Evolutionary conservation across 2,797 vertebrate genomes (phyloP).

Genomic region (Sebastiscus tertius): DNA sequence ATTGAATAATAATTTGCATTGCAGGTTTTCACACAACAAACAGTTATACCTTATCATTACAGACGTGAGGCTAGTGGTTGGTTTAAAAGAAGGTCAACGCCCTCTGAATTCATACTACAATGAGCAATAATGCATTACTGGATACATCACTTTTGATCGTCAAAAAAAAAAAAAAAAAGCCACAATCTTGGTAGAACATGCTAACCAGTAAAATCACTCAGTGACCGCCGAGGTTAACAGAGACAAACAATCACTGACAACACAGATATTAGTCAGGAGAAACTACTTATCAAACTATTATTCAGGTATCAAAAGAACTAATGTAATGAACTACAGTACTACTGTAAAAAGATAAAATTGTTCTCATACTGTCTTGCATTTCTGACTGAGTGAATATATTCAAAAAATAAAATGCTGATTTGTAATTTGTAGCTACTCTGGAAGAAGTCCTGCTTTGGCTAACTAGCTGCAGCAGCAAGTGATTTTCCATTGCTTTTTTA

Average conservation of each 20-base stretch:
- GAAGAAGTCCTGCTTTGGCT: conserved; percentile 78
- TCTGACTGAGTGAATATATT: conserved; percentile 44
- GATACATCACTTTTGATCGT: conserved; percentile 31
- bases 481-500: conserved; percentile 51
- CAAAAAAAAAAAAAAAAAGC: conserved; percentile 20
- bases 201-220: conserved; percentile 51
- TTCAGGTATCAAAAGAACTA: conserved; percentile 62
- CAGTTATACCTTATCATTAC: conserved; percentile 38
- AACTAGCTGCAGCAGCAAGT: conserved; percentile 72
- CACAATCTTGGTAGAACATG: conserved; percentile 44
- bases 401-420: conserved; percentile 62
- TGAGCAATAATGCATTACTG: conserved; percentile 42
- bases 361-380: conserved; percentile 40
- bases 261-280: conserved; percentile 55
- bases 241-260: conserved; percentile 47
- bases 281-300: conserved; percentile 49
- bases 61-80: conserved; percentile 68
- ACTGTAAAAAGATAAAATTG: conserved; percentile 51
- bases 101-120: conserved; percentile 32
- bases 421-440: conserved; percentile 66
- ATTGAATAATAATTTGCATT: conserved; percentile 47
- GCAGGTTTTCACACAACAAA: conserved; percentile 55
- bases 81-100: conserved; percentile 39
- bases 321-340: conserved; percentile 69
- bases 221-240: conserved; percentile 53